These are phyloP conservation scores for Calosoma granatense DNA, from an alignment of 1,140 invertebrate species.

Conservation along the genomic window DNA sequence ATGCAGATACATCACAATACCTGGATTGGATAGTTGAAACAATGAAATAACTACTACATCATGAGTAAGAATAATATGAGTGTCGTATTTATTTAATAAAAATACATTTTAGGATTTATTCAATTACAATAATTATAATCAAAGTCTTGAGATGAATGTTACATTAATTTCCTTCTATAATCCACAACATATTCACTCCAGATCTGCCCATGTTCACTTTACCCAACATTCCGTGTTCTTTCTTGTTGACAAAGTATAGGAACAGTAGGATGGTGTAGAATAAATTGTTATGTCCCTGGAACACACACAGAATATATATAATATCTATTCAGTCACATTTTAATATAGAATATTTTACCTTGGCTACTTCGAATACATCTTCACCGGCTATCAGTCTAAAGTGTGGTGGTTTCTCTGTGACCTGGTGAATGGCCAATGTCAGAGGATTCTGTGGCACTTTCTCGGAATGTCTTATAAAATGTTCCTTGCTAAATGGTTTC, in stretches of 20 bases:
- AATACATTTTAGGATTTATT: too few relatives aligned
- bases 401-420: constrained; percentile 57
- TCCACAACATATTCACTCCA: constrained; percentile 69
- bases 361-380: constrained; percentile 51
- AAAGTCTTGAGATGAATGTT: too few relatives aligned
- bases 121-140: too few relatives aligned
- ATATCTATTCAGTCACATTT: constrained; percentile 9
- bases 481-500: constrained; percentile 54
- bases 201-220: constrained; percentile 66
- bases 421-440: constrained; percentile 44
- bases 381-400: constrained; percentile 55
- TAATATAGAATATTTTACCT: constrained; percentile 39
- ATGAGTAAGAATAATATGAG: too few relatives aligned
- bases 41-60: background rate
- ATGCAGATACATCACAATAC: background rate
- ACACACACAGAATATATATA: constrained; percentile 23
- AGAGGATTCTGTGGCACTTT: constrained; percentile 36
- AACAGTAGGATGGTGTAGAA: constrained; percentile 72
- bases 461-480: constrained; percentile 47
- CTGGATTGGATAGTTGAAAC: background rate
- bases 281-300: constrained; percentile 71
- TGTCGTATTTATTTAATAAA: too few relatives aligned
- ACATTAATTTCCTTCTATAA: constrained; percentile 43
- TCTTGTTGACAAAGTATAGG: constrained; percentile 61
- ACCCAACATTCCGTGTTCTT: constrained; percentile 67